Conservation (phyloP, 2,113 vertebrate species). For the Cardinalis cardinalis region DNA sequence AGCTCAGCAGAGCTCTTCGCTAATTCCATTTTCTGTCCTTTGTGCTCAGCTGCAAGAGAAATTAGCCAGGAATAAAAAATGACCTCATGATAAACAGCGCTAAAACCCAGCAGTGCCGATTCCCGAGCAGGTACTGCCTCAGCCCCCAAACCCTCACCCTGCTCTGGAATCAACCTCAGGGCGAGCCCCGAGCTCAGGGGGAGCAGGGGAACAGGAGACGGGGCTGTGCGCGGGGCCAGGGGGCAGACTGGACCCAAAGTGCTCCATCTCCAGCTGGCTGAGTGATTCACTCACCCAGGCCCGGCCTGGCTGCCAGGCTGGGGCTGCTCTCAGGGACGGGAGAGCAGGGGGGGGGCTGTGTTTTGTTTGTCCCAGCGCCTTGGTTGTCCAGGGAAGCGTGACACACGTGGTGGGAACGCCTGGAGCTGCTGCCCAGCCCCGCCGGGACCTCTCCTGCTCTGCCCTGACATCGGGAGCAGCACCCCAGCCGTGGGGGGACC, state of each 20-base stretch:
- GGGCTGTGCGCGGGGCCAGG: not conserved
- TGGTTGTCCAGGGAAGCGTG: not conserved
- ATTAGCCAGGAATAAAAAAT: not conserved
- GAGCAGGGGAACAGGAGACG: not conserved
- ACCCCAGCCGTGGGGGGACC: accelerated
- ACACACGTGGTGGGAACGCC: not conserved
- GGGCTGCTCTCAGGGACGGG: not conserved
- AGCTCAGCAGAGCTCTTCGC: not conserved
- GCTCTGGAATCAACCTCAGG: not conserved
- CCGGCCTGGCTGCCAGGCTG: constrained; percentile 14
- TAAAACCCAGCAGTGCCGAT: not conserved
- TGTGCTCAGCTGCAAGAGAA: not conserved
- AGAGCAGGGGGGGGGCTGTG: not conserved
- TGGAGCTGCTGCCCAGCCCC: not conserved
- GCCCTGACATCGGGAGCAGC: not conserved
- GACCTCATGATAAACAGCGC: not conserved
- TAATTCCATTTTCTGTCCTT: not conserved
- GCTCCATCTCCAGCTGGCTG: constrained; percentile 20
- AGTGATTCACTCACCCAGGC: not conserved
- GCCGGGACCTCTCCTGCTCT: not conserved
- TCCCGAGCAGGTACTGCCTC: not conserved
- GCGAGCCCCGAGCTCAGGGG: not conserved
- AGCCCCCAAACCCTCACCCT: accelerated
- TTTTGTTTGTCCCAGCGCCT: constrained; percentile 3
- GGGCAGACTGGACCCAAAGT: not conserved